Evolutionary conservation across 2,113 vertebrate species (phyloP).

Genomic region (Climacteris rufus): DNA sequence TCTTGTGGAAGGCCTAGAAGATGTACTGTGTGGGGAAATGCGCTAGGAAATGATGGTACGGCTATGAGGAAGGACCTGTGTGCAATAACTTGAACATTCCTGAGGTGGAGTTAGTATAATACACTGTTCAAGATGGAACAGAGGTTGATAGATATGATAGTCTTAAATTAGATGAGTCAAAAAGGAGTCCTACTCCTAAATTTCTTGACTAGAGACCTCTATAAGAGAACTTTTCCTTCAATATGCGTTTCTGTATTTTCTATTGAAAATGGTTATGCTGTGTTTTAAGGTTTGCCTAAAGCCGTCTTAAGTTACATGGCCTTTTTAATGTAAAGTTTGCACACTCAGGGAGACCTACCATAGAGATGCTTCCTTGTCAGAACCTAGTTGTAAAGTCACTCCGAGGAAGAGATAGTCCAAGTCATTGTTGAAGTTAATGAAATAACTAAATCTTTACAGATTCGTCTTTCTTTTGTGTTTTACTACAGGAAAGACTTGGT

Average conservation of each 20-base stretch:
- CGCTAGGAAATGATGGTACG: neutral
- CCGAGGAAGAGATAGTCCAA: neutral
- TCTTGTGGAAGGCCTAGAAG: neutral
- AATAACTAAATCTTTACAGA: neutral
- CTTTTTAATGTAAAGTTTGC: neutral
- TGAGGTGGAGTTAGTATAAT: neutral
- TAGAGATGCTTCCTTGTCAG: neutral
- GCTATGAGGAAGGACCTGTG: neutral
- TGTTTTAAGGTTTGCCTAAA: neutral
- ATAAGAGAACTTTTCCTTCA: neutral
- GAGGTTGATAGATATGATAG: neutral
- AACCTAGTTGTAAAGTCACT: neutral
- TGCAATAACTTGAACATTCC: neutral
- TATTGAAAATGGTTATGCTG: neutral
- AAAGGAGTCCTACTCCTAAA: neutral
- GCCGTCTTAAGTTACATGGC: neutral
- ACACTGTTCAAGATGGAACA: neutral
- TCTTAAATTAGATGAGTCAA: neutral
- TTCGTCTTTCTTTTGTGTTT: too few species aligned
- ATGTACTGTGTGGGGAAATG: neutral
- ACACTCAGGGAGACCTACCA: neutral
- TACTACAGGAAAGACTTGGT: neutral
- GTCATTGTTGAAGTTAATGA: neutral
- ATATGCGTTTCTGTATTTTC: neutral
- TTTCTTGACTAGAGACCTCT: neutral